Evolutionary conservation across 2,113 vertebrate species (phyloP), one percentile per base, ranked within the genome.

Genomic region (Gulo gulo): DNA sequence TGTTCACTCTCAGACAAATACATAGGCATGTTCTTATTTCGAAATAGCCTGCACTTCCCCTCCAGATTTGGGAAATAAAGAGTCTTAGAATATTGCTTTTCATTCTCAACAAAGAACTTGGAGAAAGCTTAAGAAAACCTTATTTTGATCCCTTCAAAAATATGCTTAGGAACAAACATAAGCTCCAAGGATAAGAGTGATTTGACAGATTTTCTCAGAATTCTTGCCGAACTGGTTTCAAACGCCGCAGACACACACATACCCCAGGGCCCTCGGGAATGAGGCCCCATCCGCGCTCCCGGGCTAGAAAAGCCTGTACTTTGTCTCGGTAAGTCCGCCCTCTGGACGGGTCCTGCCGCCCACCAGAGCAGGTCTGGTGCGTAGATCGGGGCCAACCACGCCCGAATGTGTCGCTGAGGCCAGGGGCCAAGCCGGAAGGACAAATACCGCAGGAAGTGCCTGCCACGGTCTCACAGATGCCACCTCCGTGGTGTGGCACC

Each of bases 91-190:
- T 50, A 94, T 90, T 94, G 76, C 69, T 47, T 95, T 98, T 97
- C 91, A 91, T 93, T 34, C 69, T 97, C 86, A 95, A 61, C 76
- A 89, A 94, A 67, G 47, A 94, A 92, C 57, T 96, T 97, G n/a
- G 83, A 91, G 7, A 79, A 52, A 96, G 65, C 36, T 97, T 96
- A 97, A 59, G 82, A 20, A 0, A 95, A 92, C 24, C 36, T 92
- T 93, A 84, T 85, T 81, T 95, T 91, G 42, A 91, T 65, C 85
- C 71, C 65, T 78, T 83, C 67, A 86, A 92, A 95, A 94, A 80
- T 83, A 95, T 92, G 79, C 65, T 82, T 91, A 91, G 82, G 26
- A 95, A 85, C 63, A 96, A 95, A 91, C 71, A 93, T 82, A 93
- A 94, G 91, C 94, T 81, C n/a, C 14, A 61, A 92, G 71, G 45